These are phyloP conservation scores for Alviniconcha marisindica DNA, from an alignment of 1,140 invertebrate species.

Conservation along the genomic window DNA sequence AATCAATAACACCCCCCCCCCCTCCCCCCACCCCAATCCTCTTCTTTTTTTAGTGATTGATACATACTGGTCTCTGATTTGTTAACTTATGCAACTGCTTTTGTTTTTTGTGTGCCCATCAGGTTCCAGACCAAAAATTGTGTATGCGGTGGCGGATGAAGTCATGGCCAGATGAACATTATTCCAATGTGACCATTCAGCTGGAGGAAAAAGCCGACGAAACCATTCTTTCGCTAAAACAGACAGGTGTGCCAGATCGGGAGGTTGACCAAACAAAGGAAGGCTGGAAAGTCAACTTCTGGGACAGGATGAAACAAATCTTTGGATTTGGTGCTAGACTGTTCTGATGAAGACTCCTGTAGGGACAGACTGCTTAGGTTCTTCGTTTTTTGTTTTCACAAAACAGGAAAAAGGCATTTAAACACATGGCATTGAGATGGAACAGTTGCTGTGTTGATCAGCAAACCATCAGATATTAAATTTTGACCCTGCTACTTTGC, in stretches of 20 bases:
- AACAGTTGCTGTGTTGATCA: background rate
- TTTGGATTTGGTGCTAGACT: slow-evolving; percentile 93
- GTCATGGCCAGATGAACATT: slow-evolving; percentile 94
- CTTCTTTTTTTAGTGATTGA: too few relatives aligned
- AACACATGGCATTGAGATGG: background rate
- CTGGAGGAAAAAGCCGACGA: slow-evolving; percentile 91
- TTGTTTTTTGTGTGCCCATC: too few relatives aligned
- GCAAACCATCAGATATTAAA: background rate
- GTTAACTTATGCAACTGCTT: too few relatives aligned
- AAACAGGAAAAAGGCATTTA: too few relatives aligned
- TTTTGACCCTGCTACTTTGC: background rate
- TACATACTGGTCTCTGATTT: too few relatives aligned
- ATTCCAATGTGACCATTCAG: slow-evolving; percentile 90
- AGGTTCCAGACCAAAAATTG: slow-evolving; percentile 88
- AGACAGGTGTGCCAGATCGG: slow-evolving; percentile 86
- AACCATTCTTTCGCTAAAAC: slow-evolving; percentile 87
- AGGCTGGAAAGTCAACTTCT: slow-evolving; percentile 96
- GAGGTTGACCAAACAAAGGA: slow-evolving; percentile 89
- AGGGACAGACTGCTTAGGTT: too few relatives aligned
- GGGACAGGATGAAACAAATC: slow-evolving; percentile 92
- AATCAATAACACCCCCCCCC: too few relatives aligned
- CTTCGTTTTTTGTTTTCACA: too few relatives aligned
- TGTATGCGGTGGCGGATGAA: slow-evolving; percentile 96
- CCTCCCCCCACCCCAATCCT: too few relatives aligned
- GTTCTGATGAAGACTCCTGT: slow-evolving; percentile 69